A percentile compares a stretch with the other conserved stretches of the same genome.
Conservation (phyloP, 2,113 vertebrate species). For the Ceyx cyanopectus region DNA sequence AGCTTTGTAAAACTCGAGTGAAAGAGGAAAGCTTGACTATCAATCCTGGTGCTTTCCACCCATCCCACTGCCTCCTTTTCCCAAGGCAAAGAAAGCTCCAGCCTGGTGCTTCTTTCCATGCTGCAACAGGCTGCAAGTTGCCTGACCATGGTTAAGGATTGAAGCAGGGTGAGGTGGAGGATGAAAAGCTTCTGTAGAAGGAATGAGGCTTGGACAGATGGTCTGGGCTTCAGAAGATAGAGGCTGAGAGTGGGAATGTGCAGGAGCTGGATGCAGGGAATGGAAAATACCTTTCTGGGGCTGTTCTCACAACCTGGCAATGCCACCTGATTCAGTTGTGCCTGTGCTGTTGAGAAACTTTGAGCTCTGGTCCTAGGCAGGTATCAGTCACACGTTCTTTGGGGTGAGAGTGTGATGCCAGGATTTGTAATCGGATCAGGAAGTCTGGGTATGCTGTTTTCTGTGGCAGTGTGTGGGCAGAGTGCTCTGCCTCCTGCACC, state of each 20-base stretch:
- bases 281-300: not conserved
- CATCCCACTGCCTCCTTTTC: not conserved
- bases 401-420: conserved; percentile 43
- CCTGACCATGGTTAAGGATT: not conserved
- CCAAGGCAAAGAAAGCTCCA: not conserved
- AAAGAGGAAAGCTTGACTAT: not conserved
- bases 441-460: conserved; percentile 46
- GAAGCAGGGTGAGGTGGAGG: not conserved
- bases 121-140: not conserved
- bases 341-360: conserved; percentile 24
- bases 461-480: conserved; percentile 33
- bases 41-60: not conserved
- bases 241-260: not conserved
- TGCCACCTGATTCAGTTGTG: not conserved
- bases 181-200: not conserved
- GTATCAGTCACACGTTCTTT: conserved; percentile 31
- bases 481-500: conserved; percentile 27
- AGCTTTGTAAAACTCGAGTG: not conserved
- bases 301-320: not conserved
- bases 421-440: conserved; percentile 56
- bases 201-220: not conserved
- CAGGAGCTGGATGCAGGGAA: not conserved
- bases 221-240: not conserved
- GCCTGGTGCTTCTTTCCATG: not conserved
- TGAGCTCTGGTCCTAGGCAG: conserved; percentile 28